Evolutionary conservation across 2,888 invertebrate genomes (phyloP), one percentile per base, ranked within the genome.

Genomic region (Phoenoteleia sp.): DNA sequence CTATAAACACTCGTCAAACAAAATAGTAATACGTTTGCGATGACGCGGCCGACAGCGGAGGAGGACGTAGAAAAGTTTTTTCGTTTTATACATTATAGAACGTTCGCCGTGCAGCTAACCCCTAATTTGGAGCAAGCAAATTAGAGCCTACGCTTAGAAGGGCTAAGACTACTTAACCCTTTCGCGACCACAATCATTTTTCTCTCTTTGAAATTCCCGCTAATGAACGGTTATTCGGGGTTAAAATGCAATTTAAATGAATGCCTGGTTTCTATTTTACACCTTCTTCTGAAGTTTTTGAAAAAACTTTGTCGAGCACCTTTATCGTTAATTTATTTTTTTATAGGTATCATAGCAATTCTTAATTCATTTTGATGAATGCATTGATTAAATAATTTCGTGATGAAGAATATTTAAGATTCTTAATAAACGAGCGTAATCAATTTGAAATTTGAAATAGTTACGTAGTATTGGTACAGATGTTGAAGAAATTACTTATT

Each of bases 81-180:
- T 76, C 23, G 49, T 71, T 64, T 69, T 54, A 29, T 47, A 72
- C 66, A 80, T 79, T 79, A 72, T 72, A 66, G 58, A 80, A 80
- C 66, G 69, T 69, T 62, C 79, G 79, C 15, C 15, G 58, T 5
- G 5, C 49, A 17, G 72, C 72, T 52, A 74, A 81, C 81, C 81
- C 39, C 75, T 67, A 81, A 81, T 75, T 81, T 81, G 47, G 74
- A 72, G 62, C 74, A 67, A 74, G 67, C 74, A 81, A 81, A 81
- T 81, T 81, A 75, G 81, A 69, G 62, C 54, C 67, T 72, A 27
- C 52, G 67, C 69, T 69, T 75, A 75, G 74, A 11, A 75, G 75
- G 81, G 74, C 62, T 74, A 74, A 81, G 58, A 80, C 80, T 81
- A 69, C 74, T 74, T 81, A 74, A 81, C 81, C 81, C 81, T 66